These are phyloP conservation scores for Chondrosia reniformis DNA, from an alignment of 37 sponge, comb jelly and placozoan species.

Conservation along the genomic window DNA sequence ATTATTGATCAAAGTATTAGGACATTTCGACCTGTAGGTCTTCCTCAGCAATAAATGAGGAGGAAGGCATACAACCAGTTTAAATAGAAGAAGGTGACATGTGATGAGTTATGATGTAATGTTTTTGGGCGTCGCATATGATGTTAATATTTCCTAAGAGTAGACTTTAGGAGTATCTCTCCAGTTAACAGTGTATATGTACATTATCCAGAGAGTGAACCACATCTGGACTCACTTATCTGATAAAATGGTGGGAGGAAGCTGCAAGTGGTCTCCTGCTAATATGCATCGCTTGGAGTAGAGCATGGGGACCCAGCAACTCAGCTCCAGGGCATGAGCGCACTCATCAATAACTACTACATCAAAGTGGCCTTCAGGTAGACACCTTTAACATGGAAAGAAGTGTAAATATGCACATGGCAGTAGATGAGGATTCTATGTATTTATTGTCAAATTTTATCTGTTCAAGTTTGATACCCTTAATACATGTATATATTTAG, in stretches of 20 bases:
- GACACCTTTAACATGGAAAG: conserved; percentile 35
- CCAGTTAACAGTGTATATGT: conserved; percentile 48
- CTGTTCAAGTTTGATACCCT: no score
- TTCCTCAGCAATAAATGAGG: no score
- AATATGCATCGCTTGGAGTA: conserved; percentile 69
- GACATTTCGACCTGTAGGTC: no score
- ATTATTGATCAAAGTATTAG: no score
- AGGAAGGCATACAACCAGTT: no score
- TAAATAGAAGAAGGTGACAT: no score
- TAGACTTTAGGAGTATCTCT: no score
- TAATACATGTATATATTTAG: no score
- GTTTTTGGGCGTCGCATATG: no score
- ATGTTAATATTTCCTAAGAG: no score
- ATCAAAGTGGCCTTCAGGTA: conserved; percentile 67
- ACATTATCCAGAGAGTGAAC: background rate
- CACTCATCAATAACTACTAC: conserved; percentile 93
- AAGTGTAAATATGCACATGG: background rate
- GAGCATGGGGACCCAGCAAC: conserved; percentile 89
- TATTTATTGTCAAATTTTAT: background rate
- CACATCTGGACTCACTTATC: conserved; percentile 50
- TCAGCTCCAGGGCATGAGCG: conserved; percentile 80
- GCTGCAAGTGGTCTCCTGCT: conserved; percentile 93
- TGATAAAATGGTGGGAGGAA: conserved; percentile 93
- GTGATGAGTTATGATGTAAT: no score
- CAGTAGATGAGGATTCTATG: background rate